phyloP scores from a whole-genome alignment of 1,140 invertebrate species.

The Meloidogyne floridensis region DNA sequence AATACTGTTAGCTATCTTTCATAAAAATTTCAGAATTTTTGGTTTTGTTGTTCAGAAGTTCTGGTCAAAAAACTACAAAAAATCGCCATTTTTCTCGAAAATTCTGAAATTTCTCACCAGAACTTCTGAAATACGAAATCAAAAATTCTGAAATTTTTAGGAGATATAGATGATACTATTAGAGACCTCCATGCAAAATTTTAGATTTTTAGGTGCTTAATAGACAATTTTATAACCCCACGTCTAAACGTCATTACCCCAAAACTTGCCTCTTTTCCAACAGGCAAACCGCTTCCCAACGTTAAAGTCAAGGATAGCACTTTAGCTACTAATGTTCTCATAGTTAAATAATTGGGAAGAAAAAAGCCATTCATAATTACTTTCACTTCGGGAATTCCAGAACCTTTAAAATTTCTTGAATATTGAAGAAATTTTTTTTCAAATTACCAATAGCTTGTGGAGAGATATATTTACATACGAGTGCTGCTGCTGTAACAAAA shows the following conservation, averaged over 20 bases:
- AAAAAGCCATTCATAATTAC: conserved; percentile 93
- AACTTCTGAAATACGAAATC: background rate
- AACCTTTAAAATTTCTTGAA: conserved; percentile 20
- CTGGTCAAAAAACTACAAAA: background rate
- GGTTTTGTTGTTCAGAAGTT: background rate
- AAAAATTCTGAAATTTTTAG: conserved; percentile 5
- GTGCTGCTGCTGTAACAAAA: conserved; percentile 52
- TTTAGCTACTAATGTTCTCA: conserved; percentile 90
- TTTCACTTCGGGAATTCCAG: conserved; percentile 94
- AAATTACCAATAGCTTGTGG: conserved; percentile 58
- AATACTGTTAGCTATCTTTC: background rate
- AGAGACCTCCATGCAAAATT: background rate
- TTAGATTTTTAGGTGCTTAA: background rate
- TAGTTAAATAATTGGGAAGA: conserved; percentile 93
- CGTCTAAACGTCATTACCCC: background rate
- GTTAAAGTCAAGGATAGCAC: conserved; percentile 90
- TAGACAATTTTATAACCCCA: background rate
- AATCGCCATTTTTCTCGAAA: background rate
- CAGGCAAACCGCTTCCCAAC: conserved; percentile 88
- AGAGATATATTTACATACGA: conserved; percentile 60
- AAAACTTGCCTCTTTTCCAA: conserved; percentile 86
- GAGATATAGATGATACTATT: conserved; percentile 11
- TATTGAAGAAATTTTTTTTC: background rate
- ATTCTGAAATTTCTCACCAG: background rate
- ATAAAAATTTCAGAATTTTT: background rate